Evolutionary conservation across 1,140 invertebrate genomes (phyloP).

Genomic region (Aphaenogaster ashmeadi): DNA sequence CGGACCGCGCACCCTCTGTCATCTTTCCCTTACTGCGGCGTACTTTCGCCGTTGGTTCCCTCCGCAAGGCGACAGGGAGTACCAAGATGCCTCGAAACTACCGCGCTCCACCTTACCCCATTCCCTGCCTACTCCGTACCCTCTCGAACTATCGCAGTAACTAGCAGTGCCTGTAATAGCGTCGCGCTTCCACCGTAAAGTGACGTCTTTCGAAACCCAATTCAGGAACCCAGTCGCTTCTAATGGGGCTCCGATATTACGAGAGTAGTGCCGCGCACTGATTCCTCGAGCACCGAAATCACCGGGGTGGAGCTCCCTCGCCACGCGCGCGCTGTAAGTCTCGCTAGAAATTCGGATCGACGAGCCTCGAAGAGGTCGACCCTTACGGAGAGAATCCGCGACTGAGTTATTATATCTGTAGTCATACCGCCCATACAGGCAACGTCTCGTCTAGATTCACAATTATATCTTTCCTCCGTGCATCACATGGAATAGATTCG

Average conservation of each 20-base stretch:
- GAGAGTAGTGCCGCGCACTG: constrained; percentile 71
- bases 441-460: constrained; percentile 10
- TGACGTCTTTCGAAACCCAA: constrained; percentile 82
- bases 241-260: constrained; percentile 78
- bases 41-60: constrained; percentile 68
- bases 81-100: constrained; percentile 80
- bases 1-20: constrained; percentile 62
- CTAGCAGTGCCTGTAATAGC: constrained; percentile 83
- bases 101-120: constrained; percentile 68
- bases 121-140: constrained; percentile 67
- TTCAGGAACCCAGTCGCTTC: constrained; percentile 76
- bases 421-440: background rate
- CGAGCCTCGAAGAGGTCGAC: constrained; percentile 32
- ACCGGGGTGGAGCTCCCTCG: constrained; percentile 28
- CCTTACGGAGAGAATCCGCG: background rate
- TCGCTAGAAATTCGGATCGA: constrained; percentile 57
- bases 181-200: constrained; percentile 81
- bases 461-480: background rate
- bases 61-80: constrained; percentile 71
- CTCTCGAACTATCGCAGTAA: constrained; percentile 79
- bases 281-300: constrained; percentile 70
- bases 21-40: constrained; percentile 73
- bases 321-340: constrained; percentile 54
- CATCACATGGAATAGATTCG: background rate
- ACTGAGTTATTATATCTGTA: constrained; percentile 57